These are phyloP conservation scores for Electrophaes corylata DNA, from an alignment of 2,888 invertebrate species.

Conservation along the genomic window DNA sequence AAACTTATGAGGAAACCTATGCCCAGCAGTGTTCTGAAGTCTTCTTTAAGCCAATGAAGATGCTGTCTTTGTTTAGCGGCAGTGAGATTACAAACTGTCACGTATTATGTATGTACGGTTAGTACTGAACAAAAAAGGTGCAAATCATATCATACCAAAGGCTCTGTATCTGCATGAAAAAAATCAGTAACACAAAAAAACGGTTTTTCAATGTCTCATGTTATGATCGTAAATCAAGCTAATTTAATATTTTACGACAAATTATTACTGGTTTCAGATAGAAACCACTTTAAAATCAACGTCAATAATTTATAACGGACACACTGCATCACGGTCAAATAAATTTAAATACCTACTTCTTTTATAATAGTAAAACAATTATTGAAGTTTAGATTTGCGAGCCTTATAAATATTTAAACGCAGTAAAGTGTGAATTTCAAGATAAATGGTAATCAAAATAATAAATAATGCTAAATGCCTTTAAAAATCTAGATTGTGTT, in stretches of 20 bases:
- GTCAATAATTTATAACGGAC: constrained; percentile 34
- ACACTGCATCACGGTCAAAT: constrained; percentile 35
- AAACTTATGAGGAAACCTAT: too few species aligned
- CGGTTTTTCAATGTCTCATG: too few species aligned
- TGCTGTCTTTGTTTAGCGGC: too few species aligned
- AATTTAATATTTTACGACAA: constrained; percentile 7
- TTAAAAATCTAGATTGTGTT: constrained; percentile 3
- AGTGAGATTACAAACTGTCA: too few species aligned
- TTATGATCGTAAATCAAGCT: constrained; percentile 4
- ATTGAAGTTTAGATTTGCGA: constrained; percentile 3
- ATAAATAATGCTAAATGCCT: constrained; percentile 16
- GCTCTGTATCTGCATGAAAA: too few species aligned
- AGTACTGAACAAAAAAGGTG: too few species aligned
- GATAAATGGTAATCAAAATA: constrained; percentile 44
- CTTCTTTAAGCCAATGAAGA: too few species aligned
- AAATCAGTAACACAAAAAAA: too few species aligned
- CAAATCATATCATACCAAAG: too few species aligned
- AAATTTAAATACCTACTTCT: constrained; percentile 19
- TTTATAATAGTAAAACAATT: constrained; percentile 31
- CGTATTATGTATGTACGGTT: too few species aligned
- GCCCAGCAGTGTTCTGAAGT: too few species aligned
- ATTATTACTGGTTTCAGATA: constrained; percentile 25
- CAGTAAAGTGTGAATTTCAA: constrained; percentile 31
- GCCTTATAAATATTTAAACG: constrained; percentile 30
- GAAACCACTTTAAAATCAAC: constrained; percentile 29